Percentiles rank a stretch among this genome's conserved stretches.
Evolutionary conservation across 2,113 vertebrate species (phyloP).

Genomic region (Tyto alba): DNA sequence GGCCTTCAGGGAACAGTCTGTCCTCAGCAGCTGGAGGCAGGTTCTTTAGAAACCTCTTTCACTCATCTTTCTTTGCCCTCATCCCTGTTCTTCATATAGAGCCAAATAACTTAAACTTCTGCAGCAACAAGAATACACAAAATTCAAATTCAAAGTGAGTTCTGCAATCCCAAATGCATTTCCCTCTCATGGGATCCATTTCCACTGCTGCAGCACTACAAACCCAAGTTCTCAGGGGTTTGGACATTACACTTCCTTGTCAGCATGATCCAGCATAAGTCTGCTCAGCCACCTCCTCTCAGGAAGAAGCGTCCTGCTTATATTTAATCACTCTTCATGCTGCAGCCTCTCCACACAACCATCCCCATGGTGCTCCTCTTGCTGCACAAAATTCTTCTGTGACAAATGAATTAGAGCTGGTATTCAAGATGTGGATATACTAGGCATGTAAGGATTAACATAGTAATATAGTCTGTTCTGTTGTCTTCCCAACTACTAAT

Average conservation of each 20-base stretch:
- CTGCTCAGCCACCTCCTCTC: background rate
- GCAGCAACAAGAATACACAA: background rate
- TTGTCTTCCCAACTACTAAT: background rate
- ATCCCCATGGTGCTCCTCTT: background rate
- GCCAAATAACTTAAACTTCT: background rate
- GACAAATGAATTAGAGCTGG: background rate
- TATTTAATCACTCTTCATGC: background rate
- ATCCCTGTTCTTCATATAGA: background rate
- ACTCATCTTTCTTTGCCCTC: background rate
- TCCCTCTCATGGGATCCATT: background rate
- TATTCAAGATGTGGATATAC: background rate
- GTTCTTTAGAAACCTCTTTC: background rate
- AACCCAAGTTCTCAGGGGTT: background rate
- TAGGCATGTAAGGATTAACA: background rate
- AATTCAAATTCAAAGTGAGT: background rate
- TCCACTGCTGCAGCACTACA: background rate
- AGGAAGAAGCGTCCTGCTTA: background rate
- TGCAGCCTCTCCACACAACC: background rate
- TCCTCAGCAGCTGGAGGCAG: background rate
- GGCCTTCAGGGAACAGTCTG: background rate
- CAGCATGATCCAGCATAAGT: background rate
- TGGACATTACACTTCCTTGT: background rate
- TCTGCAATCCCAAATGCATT: background rate
- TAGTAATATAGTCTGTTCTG: background rate
- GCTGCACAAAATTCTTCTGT: background rate